Percentiles rank a stretch among this genome's conserved stretches.
Conservation (phyloP, 1,140 invertebrate genomes). For the Conus betulinus region DNA sequence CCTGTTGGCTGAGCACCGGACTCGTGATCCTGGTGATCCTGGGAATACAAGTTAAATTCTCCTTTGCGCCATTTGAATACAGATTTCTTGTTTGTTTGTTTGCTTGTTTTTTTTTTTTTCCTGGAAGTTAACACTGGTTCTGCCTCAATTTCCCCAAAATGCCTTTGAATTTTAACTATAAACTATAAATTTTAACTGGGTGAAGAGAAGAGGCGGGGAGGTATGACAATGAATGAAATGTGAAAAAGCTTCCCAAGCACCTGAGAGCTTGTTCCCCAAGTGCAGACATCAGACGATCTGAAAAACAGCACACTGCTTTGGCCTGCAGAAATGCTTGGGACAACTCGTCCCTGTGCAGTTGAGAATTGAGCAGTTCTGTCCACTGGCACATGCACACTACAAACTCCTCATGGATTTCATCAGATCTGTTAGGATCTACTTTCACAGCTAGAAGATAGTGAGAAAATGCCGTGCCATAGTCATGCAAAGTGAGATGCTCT, state of each 20-base stretch:
- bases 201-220: too few species aligned
- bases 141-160: not conserved
- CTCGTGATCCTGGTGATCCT: too few species aligned
- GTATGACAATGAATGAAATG: not conserved
- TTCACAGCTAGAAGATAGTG: constrained; percentile 65
- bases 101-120: not conserved
- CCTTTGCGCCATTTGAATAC: too few species aligned
- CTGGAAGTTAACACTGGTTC: not conserved
- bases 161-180: too few species aligned
- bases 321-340: constrained; percentile 76
- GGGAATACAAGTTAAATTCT: too few species aligned
- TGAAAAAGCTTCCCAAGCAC: constrained; percentile 53
- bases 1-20: too few species aligned
- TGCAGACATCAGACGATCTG: constrained; percentile 72
- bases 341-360: constrained; percentile 64
- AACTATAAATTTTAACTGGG: too few species aligned
- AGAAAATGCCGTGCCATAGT: constrained; percentile 66
- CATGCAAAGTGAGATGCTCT: constrained; percentile 46
- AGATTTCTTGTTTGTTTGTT: not conserved
- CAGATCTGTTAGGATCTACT: constrained; percentile 44
- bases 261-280: constrained; percentile 75
- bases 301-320: constrained; percentile 71
- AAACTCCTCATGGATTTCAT: constrained; percentile 61
- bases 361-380: constrained; percentile 56
- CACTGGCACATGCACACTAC: constrained; percentile 59